These are phyloP conservation scores for Onychostoma macrolepis DNA, from an alignment of 2,113 vertebrate species.

Conservation along the genomic window DNA sequence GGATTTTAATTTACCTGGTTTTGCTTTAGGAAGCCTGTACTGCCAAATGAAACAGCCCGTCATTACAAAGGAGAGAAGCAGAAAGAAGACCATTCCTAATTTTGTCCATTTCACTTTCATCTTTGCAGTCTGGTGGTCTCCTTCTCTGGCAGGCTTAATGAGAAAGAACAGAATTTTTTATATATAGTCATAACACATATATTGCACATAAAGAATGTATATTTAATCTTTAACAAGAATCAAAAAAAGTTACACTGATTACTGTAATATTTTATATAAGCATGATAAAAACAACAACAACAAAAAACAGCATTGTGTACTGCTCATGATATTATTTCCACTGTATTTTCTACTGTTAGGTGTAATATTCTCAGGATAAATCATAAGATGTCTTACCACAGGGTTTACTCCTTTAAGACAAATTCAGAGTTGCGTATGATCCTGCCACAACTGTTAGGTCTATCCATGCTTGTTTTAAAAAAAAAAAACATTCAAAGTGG, in stretches of 20 bases:
- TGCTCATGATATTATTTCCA: not conserved
- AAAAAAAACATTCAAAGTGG: not conserved
- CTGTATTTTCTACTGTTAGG: not conserved
- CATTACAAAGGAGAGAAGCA: constrained; percentile 83
- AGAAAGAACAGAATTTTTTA: not conserved
- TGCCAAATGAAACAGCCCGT: constrained; percentile 82
- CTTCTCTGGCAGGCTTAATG: not conserved
- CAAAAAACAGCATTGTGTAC: not conserved
- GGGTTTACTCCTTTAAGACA: not conserved
- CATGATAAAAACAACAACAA: not conserved
- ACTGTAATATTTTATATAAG: not conserved
- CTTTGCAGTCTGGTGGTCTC: constrained; percentile 43
- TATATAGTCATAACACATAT: not conserved
- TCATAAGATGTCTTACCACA: constrained; percentile 27
- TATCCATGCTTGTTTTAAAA: not conserved
- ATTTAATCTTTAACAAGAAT: not conserved
- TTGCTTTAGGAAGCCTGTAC: constrained; percentile 69
- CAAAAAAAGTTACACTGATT: not conserved
- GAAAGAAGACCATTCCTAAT: constrained; percentile 76
- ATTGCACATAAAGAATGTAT: not conserved
- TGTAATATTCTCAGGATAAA: not conserved
- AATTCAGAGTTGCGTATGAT: not conserved
- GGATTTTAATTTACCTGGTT: constrained; percentile 58
- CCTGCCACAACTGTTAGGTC: not conserved
- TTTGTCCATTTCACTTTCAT: constrained; percentile 81